These are phyloP conservation scores for Menidia menidia DNA, from an alignment of 2,797 vertebrate genomes.

Conservation along the genomic window DNA sequence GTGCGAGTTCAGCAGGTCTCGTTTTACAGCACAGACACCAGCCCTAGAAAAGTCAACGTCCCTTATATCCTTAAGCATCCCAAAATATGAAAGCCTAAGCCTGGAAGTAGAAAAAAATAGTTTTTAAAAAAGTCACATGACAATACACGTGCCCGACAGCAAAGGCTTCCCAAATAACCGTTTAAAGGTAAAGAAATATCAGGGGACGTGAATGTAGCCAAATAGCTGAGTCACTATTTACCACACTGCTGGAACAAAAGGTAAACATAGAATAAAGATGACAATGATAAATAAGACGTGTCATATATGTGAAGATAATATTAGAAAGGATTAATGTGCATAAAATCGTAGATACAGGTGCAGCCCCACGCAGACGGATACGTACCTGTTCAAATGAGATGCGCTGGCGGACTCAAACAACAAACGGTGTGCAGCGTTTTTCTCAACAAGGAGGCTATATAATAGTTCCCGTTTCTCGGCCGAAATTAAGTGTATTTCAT, in stretches of 20 bases:
- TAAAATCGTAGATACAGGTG: conserved; percentile 7
- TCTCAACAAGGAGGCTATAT: conserved; percentile 25
- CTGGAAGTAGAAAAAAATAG: background rate
- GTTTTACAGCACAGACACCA: background rate
- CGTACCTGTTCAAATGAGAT: conserved; percentile 56
- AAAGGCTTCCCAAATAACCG: background rate
- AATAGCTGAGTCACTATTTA: conserved; percentile 38
- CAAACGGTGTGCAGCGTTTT: conserved; percentile 9
- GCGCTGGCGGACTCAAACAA: conserved; percentile 27
- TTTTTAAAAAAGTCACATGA: background rate
- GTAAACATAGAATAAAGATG: background rate
- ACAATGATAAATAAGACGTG: background rate
- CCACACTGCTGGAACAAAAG: background rate
- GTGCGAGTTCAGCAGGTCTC: background rate
- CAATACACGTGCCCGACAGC: background rate
- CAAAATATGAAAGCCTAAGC: background rate
- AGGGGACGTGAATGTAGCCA: background rate
- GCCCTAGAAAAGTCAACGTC: background rate
- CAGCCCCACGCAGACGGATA: background rate
- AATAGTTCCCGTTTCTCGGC: background rate
- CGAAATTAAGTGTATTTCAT: background rate
- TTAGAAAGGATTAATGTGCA: background rate
- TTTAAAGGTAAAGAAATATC: conserved; percentile 1
- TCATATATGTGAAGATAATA: background rate
- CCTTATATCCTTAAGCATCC: background rate